Base-by-base conservation (phyloP, 1,140 invertebrate genomes). In the Acromyrmex heyeri region DNA sequence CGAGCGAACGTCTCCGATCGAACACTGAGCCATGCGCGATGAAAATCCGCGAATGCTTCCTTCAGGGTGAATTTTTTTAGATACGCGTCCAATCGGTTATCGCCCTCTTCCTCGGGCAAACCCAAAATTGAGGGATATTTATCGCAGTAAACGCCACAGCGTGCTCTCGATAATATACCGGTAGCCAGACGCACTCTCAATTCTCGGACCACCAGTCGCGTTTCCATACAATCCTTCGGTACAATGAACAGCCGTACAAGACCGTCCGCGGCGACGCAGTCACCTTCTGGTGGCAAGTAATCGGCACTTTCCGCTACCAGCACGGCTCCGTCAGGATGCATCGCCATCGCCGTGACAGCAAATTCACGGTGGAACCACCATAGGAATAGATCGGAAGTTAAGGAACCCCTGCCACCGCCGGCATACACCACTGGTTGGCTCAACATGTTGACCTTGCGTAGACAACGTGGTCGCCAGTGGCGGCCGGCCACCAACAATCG, bases 281-380 rank as follows among this genome's bases (percentile, higher is more conserved):
- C 95, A 0, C 82, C 82, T 30, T 94, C 93, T 0, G 91, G 67
- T 0, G 95, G 95, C 0, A 95, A 79, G 48, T 95, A 95, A 27
- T 95, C 93, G 0, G 94, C 93, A 24, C 91, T 88, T 85, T 95
- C 94, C 0, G 94, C 94, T 0, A 96, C 94, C 3, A 96, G 87
- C 4, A 95, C 88, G 0, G 94, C 95, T 0, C 95, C 95, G 6
- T 94, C 88, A 1, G 95, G 94, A 78, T 96, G 95, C 88, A 96
- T 93, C 4, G 95, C 94, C 77, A 95, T 92, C 0, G 95, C 95
- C 0, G 95, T 95, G 0, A 95, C 94, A 0, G 94, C 95, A 82
- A 96, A 96, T 81, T 96, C 96, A 3, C 93, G 92, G 34, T 95
- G 95, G 62, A 96, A 96, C 96, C 96, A 96, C 96, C 96, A 96